Evolutionary conservation across 2,888 invertebrate species (phyloP).

Genomic region (Thereva nobilitata): DNA sequence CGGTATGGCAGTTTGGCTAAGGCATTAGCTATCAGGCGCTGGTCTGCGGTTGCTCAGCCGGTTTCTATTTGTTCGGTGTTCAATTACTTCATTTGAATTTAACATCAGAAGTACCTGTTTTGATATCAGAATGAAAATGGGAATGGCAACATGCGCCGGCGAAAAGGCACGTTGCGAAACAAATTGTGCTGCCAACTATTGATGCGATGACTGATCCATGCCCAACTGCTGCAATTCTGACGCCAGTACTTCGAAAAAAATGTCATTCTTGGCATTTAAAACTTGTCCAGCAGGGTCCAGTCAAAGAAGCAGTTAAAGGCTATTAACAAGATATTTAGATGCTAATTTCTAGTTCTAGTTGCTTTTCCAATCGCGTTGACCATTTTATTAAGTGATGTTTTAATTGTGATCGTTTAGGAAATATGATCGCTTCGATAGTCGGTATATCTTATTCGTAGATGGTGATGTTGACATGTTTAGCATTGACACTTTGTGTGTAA

Average conservation of each 20-base stretch:
- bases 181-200: not conserved
- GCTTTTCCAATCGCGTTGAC: too few relatives aligned
- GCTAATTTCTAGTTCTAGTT: too few relatives aligned
- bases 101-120: slow-evolving; percentile 2
- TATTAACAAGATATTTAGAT: too few relatives aligned
- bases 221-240: not conserved
- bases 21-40: slow-evolving; percentile 1
- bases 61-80: slow-evolving; percentile 5
- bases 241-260: not conserved
- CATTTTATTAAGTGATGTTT: too few relatives aligned
- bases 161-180: slow-evolving; percentile 3
- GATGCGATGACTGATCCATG: too few relatives aligned
- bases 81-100: slow-evolving; percentile 31
- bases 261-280: not conserved
- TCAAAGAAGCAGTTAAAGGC: too few relatives aligned
- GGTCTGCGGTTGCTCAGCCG: slow-evolving; percentile 6
- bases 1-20: slow-evolving; percentile 3
- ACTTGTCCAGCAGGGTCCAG: too few relatives aligned
- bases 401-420: too few relatives aligned
- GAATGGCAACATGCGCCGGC: not conserved
- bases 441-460: too few relatives aligned
- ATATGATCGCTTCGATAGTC: too few relatives aligned
- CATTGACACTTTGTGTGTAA: too few relatives aligned
- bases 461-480: too few relatives aligned
- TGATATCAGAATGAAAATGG: slow-evolving; percentile 8